A percentile compares a stretch with the other conserved stretches of the same genome.
These are phyloP conservation scores for Leptatherina wallacei DNA, from an alignment of 2,797 vertebrate genomes.

Conservation along the genomic window DNA sequence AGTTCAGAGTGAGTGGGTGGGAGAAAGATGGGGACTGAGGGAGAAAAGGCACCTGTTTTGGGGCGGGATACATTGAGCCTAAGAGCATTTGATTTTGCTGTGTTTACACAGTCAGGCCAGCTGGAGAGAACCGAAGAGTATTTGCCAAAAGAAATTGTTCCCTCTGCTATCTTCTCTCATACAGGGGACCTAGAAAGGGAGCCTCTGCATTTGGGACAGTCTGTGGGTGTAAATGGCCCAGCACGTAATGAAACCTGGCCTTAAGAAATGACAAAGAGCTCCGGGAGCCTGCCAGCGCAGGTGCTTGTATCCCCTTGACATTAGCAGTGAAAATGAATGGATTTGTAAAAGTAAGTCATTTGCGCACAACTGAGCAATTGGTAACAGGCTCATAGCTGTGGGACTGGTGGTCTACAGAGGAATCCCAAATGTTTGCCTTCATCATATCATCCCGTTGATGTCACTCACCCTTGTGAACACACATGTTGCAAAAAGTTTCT, in stretches of 20 bases:
- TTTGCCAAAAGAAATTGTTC: constrained; percentile 49
- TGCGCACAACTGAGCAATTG: constrained; percentile 26
- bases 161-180: constrained; percentile 23
- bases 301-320: constrained; percentile 38
- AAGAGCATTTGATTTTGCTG: constrained; percentile 50
- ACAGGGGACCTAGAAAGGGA: constrained; percentile 40
- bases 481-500: constrained; percentile 19
- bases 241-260: constrained; percentile 38
- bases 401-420: constrained; percentile 33
- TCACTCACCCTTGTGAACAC: constrained; percentile 35
- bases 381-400: constrained; percentile 31
- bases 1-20: constrained; percentile 53
- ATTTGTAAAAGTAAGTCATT: constrained; percentile 12
- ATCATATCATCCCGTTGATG: constrained; percentile 47
- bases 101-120: constrained; percentile 59
- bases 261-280: constrained; percentile 17
- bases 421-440: constrained; percentile 56
- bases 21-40: constrained; percentile 35
- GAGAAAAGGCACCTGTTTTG: constrained; percentile 70
- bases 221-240: constrained; percentile 46
- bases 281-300: constrained; percentile 35
- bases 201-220: constrained; percentile 45
- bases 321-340: constrained; percentile 25
- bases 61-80: constrained; percentile 56
- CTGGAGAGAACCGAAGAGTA: constrained; percentile 59